Evolutionary conservation across 2,797 vertebrate species (phyloP).

Genomic region (Sebastiscus albofasciatus): DNA sequence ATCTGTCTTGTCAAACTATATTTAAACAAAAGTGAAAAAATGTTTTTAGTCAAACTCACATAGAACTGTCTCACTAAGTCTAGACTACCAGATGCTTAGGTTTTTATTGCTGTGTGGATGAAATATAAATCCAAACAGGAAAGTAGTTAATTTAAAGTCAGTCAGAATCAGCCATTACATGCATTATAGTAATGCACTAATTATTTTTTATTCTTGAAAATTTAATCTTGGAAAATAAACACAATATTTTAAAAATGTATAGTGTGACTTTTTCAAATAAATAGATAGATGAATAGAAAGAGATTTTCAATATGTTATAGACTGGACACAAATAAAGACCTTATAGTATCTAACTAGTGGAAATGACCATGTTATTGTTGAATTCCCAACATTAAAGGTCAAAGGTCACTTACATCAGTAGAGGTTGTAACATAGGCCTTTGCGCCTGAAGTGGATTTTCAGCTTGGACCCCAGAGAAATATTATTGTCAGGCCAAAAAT

Average conservation of each 20-base stretch:
- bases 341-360: background rate
- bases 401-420: background rate
- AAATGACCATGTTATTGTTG: background rate
- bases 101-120: constrained; percentile 12
- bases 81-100: background rate
- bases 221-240: constrained; percentile 72
- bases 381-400: background rate
- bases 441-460: no score
- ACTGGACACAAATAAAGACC: background rate
- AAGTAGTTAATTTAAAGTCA: constrained; percentile 2
- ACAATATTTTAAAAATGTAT: background rate
- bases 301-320: background rate
- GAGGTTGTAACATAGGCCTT: background rate
- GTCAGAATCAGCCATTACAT: constrained; percentile 12
- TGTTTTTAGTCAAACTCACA: background rate
- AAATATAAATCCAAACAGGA: constrained; percentile 2
- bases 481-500: background rate
- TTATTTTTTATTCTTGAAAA: constrained; percentile 70
- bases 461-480: no score
- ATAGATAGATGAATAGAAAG: background rate
- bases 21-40: no score
- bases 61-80: background rate
- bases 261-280: background rate
- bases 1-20: constrained; percentile 3
- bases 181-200: constrained; percentile 25